A percentile compares a stretch with the other conserved stretches of the same genome.
Evolutionary conservation across 2,113 vertebrate species (phyloP).

Genomic region (Tapirus terrestris): DNA sequence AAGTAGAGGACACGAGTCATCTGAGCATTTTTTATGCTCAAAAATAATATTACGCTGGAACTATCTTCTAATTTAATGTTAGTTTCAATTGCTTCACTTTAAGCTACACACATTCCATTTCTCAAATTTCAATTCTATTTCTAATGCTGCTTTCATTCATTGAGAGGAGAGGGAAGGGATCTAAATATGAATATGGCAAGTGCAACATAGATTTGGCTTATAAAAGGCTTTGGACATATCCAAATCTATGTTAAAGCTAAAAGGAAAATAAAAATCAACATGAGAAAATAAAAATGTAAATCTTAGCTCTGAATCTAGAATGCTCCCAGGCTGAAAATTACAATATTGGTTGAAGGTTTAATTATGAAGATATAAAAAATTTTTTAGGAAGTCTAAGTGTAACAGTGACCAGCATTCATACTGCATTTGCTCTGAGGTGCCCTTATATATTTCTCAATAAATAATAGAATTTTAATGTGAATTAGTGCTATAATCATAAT

Average conservation of each 20-base stretch:
- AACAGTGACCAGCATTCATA: not conserved
- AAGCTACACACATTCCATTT: not conserved
- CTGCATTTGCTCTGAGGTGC: not conserved
- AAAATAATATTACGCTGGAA: constrained; percentile 19
- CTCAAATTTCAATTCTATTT: constrained; percentile 21
- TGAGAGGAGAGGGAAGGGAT: not conserved
- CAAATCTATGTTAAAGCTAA: constrained; percentile 18
- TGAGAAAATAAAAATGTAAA: constrained; percentile 26
- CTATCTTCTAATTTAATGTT: not conserved
- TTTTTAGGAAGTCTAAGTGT: not conserved
- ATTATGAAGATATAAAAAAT: not conserved
- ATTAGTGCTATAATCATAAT: not conserved
- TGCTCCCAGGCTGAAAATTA: constrained; percentile 31
- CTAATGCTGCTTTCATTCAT: constrained; percentile 26
- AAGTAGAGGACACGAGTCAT: not conserved
- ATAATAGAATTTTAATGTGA: not conserved
- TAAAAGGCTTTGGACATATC: not conserved
- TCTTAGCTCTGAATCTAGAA: constrained; percentile 55
- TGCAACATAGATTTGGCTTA: not conserved
- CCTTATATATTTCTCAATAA: constrained; percentile 7
- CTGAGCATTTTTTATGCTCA: not conserved
- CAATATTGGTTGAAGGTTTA: constrained; percentile 43
- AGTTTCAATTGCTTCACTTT: not conserved
- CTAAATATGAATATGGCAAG: not conserved
- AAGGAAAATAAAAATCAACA: not conserved